Evolutionary conservation across 2,113 vertebrate species (phyloP).

Genomic region (Nothobranchius furzeri): DNA sequence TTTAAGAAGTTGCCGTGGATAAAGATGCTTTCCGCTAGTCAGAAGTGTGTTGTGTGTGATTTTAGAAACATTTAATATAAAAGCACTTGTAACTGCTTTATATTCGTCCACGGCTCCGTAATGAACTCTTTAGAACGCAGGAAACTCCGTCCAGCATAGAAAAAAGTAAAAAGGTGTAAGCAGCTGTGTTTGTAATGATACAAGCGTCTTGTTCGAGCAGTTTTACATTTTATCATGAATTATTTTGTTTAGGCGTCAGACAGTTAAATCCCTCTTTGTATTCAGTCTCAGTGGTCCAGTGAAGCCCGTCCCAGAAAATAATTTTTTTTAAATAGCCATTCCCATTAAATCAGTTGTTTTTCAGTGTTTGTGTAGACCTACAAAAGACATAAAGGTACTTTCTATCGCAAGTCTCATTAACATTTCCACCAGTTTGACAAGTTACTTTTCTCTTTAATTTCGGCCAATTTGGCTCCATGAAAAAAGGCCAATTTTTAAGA

Average conservation of each 20-base stretch:
- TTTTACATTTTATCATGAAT: conserved; percentile 56
- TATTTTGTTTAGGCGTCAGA: conserved; percentile 55
- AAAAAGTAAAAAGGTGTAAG: conserved; percentile 3
- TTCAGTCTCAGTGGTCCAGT: conserved; percentile 67
- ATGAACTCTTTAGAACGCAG: conserved; percentile 62
- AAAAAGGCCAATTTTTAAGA: conserved; percentile 50
- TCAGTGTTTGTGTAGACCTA: conserved; percentile 41
- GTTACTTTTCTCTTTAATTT: conserved; percentile 56
- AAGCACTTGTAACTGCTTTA: conserved; percentile 81
- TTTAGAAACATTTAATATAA: conserved; percentile 81
- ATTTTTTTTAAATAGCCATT: conserved; percentile 22
- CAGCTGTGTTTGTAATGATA: conserved; percentile 55
- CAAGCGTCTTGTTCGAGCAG: conserved; percentile 42
- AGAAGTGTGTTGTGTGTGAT: conserved; percentile 70
- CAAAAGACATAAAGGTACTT: conserved; percentile 56
- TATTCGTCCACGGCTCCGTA: conserved; percentile 66
- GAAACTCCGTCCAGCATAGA: conserved; percentile 37
- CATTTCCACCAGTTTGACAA: conserved; percentile 56
- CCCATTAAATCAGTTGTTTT: conserved; percentile 53
- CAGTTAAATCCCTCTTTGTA: conserved; percentile 60
- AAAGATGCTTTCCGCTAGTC: conserved; percentile 58
- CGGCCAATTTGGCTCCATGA: conserved; percentile 59
- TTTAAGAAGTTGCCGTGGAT: conserved; percentile 51
- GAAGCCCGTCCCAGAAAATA: conserved; percentile 50
- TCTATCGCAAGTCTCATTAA: conserved; percentile 44